A percentile compares a stretch with the other conserved stretches of the same genome.
These are phyloP conservation scores for Psittacula cyanocephala DNA, from an alignment of 2,113 vertebrate genomes.

Conservation along the genomic window DNA sequence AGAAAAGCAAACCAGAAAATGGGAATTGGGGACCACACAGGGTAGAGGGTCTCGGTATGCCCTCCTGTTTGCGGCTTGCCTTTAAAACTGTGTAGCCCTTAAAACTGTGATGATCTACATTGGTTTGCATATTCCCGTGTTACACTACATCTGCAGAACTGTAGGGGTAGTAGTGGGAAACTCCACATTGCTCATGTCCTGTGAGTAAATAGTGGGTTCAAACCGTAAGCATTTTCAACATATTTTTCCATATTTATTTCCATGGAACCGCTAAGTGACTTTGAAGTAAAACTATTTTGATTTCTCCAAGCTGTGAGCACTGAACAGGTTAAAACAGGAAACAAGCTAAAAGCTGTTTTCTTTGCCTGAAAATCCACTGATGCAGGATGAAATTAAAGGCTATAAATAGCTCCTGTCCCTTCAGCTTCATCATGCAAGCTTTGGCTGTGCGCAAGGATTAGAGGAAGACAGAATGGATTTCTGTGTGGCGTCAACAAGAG, in stretches of 20 bases:
- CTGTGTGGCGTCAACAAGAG: slow-evolving; percentile 73
- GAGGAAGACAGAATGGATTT: slow-evolving; percentile 74
- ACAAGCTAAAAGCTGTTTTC: slow-evolving; percentile 60
- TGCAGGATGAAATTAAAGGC: slow-evolving; percentile 73
- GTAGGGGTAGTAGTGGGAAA: slow-evolving; percentile 23
- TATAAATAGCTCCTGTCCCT: slow-evolving; percentile 74
- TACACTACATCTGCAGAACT: neutral
- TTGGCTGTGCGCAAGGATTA: slow-evolving; percentile 61
- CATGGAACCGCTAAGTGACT: neutral
- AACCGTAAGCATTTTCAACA: neutral
- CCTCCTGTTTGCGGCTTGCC: neutral
- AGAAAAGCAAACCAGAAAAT: neutral
- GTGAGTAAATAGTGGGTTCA: neutral
- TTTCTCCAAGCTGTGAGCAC: slow-evolving; percentile 41
- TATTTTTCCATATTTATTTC: slow-evolving; percentile 35
- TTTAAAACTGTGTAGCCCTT: neutral
- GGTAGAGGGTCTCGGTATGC: accelerated
- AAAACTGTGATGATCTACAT: accelerated
- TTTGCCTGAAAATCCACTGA: slow-evolving; percentile 71
- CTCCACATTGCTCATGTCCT: neutral
- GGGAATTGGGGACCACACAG: neutral
- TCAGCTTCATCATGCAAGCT: slow-evolving; percentile 67
- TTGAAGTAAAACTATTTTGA: slow-evolving; percentile 56
- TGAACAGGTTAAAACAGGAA: slow-evolving; percentile 72
- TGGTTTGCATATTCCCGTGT: neutral